Evolutionary conservation across 2,888 invertebrate species (phyloP), one percentile per base, ranked within the genome.

Genomic region (Drosophila paranaensis): DNA sequence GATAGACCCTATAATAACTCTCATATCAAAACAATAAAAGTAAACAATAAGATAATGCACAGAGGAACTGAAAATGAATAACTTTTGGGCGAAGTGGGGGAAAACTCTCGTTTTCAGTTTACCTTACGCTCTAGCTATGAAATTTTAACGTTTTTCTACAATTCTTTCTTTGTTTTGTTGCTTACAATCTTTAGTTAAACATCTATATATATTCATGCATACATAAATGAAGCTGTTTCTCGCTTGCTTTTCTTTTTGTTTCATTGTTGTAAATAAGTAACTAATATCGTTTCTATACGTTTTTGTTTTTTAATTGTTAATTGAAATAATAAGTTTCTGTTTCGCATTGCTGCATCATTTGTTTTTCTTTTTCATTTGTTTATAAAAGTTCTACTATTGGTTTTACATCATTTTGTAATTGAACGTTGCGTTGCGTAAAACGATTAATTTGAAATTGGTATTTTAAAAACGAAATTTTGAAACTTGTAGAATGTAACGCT

Each of bases 111-210:
- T 16, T 39, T 58, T 20, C 25, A 30, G 57, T 51, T 74, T 79
- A 65, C 68, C 88, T 85, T 83, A 89, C 77, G 67, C 43, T 56
- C 90, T 89, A 88, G 71, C 79, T 89, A 78, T 60, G 61, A 66
- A 45, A 53, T 71, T 64, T 68, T 80, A 63, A 45, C 53, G 35
- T 51, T 53, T 67, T 37, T n/a, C 62, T 46, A 48, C 53, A 37
- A 33, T 27, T 30, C 37, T 51, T 60, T 48, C 39, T 54, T 50
- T 40, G 50, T 48, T 60, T 40, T 37, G 53, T 77, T 70, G 39
- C 69, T 85, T 88, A 57, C 35, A 56, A 55, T 58, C 43, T 30
- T 71, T 60, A 37, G 54, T 82, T 70, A 73, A 71, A 81, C 62
- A 64, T 55, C 60, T 88, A 87, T 56, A 67, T 67, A 66, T 68